Evolutionary conservation across 1,140 invertebrate genomes (phyloP), one percentile per base, ranked within the genome.

Genomic region (Tetraneura akinire): DNA sequence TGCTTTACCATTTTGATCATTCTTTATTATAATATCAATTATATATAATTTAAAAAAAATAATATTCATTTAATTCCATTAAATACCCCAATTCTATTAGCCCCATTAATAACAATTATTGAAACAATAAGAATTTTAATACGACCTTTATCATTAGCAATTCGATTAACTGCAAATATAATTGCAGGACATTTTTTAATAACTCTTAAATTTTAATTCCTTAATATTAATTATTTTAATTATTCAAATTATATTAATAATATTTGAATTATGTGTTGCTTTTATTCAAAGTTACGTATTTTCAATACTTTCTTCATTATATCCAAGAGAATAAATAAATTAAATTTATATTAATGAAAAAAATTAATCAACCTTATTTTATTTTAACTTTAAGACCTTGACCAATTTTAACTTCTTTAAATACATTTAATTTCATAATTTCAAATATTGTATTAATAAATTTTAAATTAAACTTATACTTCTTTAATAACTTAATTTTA

Each of bases 101-200:
- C 26, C 0, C 57, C 57, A 0, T 32, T 60, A 14, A 29, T 60
- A 60, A 29, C 13, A 60, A 29, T 32, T 32, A 60, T 32, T 60
- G 26, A 32, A 60, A 60, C 26, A 29, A 60, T 16, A 14, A 60
- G 57, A 29, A 60, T 60, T 29, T 14, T 60, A 14, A 60, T 60
- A 29, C 26, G 57, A 26, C 57, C 23, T 1, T 0, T 60, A 29
- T 60, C 57, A 4, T 16, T 60, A 60, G 14, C 57, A 1, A 60
- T 60, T 29, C 55, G 55, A 23, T 13, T 57, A 57, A 57, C 57
- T 14, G 23, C 23, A 3, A 60, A 60, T 60, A 29, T 60, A 60
- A 60, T 60, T 29, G 57, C 57, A 60, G 23, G 26, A 29, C 57
- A 60, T 29, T 60, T 60, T 29, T 16, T 60, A 29, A 60, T 57